A percentile compares a stretch with the other conserved stretches of the same genome.
These are phyloP conservation scores for Beroe forskalii DNA, from an alignment of 37 sponge, comb jelly and placozoan species.

Conservation along the genomic window DNA sequence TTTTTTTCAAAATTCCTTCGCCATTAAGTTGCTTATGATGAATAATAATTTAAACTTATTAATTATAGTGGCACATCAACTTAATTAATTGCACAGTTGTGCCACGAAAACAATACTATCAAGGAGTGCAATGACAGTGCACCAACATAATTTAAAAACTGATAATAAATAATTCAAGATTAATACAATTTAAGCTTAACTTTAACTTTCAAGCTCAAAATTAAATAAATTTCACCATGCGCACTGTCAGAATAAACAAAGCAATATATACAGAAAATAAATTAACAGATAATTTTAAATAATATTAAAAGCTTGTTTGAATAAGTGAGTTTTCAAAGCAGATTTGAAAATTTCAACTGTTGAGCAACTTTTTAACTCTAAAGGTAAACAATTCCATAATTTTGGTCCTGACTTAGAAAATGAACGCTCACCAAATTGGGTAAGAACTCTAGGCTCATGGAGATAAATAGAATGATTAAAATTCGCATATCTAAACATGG, in stretches of 20 bases:
- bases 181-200: too few species aligned
- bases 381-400: neutral
- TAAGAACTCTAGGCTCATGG: neutral
- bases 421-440: neutral
- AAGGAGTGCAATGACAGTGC: too few species aligned
- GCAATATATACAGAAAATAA: neutral
- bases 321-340: neutral
- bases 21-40: too few species aligned
- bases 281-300: neutral
- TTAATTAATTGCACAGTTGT: too few species aligned
- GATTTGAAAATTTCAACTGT: neutral
- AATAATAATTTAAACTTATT: too few species aligned
- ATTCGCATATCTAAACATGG: neutral
- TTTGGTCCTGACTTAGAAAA: neutral
- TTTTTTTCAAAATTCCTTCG: too few species aligned
- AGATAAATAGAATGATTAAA: neutral
- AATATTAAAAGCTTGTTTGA: neutral
- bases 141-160: too few species aligned
- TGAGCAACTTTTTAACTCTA: neutral
- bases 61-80: too few species aligned
- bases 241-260: neutral
- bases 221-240: too few species aligned
- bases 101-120: too few species aligned
- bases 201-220: too few species aligned
- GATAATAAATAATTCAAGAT: too few species aligned